Percentiles rank a stretch among this genome's conserved stretches.
phyloP scores from a whole-genome alignment of 2,797 vertebrate species.

The Ceyx erithaca region DNA sequence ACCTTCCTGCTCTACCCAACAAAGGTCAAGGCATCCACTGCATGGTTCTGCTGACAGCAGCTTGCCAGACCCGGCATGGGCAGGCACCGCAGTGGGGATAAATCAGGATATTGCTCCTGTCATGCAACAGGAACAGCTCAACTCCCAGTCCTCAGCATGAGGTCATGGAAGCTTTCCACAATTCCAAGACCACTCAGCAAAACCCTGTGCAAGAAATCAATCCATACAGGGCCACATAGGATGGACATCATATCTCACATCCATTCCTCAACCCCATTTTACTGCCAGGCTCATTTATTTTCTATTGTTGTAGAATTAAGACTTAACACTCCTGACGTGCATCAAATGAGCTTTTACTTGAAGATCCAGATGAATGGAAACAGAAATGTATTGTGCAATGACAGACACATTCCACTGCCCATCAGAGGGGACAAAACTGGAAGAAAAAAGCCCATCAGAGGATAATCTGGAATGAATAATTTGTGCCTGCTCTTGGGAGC shows the following conservation, averaged over 20 bases:
- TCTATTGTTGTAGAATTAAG: neutral
- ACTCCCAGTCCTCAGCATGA: neutral
- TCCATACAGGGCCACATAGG: neutral
- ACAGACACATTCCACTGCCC: neutral
- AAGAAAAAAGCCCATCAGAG: neutral
- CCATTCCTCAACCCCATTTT: neutral
- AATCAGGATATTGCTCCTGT: neutral
- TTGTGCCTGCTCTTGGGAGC: neutral
- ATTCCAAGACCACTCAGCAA: neutral
- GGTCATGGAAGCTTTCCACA: slow-evolving; percentile 6
- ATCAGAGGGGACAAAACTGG: neutral
- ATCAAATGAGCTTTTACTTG: slow-evolving; percentile 1
- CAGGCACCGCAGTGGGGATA: neutral
- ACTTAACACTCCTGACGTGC: neutral
- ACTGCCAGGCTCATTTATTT: neutral
- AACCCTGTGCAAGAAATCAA: neutral
- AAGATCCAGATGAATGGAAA: neutral
- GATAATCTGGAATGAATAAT: neutral
- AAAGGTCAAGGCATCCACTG: neutral
- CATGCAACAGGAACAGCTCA: neutral
- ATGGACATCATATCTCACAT: neutral
- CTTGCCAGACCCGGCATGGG: slow-evolving; percentile 2
- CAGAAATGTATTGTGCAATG: fast-evolving
- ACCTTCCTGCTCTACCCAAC: slow-evolving; percentile 48
- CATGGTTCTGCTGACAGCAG: neutral